Evolutionary conservation across 2,113 vertebrate species (phyloP), one percentile per base, ranked within the genome.

Genomic region (Colinus virginianus): DNA sequence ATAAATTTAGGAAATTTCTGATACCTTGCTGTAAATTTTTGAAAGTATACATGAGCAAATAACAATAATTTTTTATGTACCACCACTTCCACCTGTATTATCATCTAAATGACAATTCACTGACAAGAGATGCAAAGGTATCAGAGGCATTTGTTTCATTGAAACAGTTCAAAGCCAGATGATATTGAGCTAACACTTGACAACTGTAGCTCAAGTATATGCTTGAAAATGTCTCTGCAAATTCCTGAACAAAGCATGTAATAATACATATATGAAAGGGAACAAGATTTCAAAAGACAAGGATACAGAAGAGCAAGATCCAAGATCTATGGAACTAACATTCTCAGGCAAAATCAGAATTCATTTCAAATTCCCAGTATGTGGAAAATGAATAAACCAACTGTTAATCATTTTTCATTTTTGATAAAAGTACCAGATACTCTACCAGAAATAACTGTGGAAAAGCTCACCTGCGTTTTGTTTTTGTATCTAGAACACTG

Each of bases 251-350:
- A 61, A 78, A 72, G 17, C 26, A 61, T 72, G 14, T 51, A 61
- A 53, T 75, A 26, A 34, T 14, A 63, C 12, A 64, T 42, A 64
- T 23, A 6, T 16, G 66, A 53, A 82, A 48, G 11, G 85, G 26
- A 91, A 90, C n/a, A 8, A 2, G 5, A 28, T 90, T 96, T 93
- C 22, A 88, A 40, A 81, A 45, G 67, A 30, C 4, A 87, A 55
- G 28, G 18, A 23, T 78, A 82, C 7, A 79, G 40, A 71, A 72
- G 45, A 84, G 49, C 51, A 91, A 68, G 68, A 42, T 49, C 26
- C 51, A 38, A 36, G 30, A 89, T 20, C 48, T 86, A 15, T 55
- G 46, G 70, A 95, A 46, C 8, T 45, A 78, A 85, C 13, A 63
- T 63, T 87, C 43, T 26, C 48, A 84, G 11, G 19, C 6, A 91